Evolutionary conservation across 2,888 invertebrate species (phyloP).

Genomic region (Drosophila bunnanda): DNA sequence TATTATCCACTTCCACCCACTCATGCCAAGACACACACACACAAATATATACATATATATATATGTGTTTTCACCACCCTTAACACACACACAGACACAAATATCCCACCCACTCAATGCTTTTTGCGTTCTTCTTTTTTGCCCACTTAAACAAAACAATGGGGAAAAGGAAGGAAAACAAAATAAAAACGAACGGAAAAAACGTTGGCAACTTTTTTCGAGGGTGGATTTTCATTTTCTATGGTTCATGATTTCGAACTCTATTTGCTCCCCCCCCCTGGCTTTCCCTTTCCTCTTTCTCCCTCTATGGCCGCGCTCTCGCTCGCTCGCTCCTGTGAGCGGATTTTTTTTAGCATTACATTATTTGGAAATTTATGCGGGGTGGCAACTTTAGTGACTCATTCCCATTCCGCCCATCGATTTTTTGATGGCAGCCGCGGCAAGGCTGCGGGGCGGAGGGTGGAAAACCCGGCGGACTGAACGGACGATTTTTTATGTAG

Average conservation of each 20-base stretch:
- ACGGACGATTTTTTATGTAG: conserved; percentile 76
- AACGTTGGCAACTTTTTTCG: conserved; percentile 70
- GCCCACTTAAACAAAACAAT: conserved; percentile 57
- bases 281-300: conserved; percentile 9
- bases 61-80: conserved; percentile 26
- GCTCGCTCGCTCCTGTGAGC: conserved; percentile 23
- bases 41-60: conserved; percentile 12
- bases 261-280: conserved; percentile 65
- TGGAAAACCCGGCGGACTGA: conserved; percentile 11
- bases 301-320: neutral
- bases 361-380: conserved; percentile 81
- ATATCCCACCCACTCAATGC: conserved; percentile 51
- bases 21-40: conserved; percentile 17
- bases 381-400: conserved; percentile 71
- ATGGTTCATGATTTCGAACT: conserved; percentile 79
- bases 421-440: conserved; percentile 60
- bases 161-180: conserved; percentile 41
- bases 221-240: conserved; percentile 81
- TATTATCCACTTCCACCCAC: conserved; percentile 17
- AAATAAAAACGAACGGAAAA: conserved; percentile 55
- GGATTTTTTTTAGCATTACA: conserved; percentile 71
- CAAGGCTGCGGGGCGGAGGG: conserved; percentile 1
- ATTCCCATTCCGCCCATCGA: conserved; percentile 67
- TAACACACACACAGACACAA: conserved; percentile 23
- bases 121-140: conserved; percentile 72